Evolutionary conservation across 2,113 vertebrate species (phyloP), one percentile per base, ranked within the genome.

Genomic region (Micronisus gabar): DNA sequence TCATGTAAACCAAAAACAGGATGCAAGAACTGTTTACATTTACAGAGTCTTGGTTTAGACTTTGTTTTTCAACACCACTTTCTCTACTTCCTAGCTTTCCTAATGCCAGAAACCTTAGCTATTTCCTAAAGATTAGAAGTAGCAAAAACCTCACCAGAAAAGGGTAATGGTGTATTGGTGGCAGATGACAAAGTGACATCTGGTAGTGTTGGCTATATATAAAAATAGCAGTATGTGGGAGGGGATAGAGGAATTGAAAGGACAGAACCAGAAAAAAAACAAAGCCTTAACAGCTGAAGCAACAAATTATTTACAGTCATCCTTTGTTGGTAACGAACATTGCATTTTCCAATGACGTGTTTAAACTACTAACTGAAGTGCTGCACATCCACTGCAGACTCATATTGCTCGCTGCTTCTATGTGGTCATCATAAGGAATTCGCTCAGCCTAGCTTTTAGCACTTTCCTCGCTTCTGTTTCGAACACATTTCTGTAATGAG

Each of bases 211-310:
- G 58, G 53, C 58, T 95, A 10, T 66, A 13, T 92, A 62, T 84
- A 91, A 95, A 97, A 93, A 95, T 47, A 90, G 32, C 53, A 40
- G 10, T 47, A 30, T 47, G 58, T 94, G 53, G 66, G 91, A 52
- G 50, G 27, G 25, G n/a, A 41, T 43, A 82, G 66, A 70, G 48
- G 78, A 91, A 66, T n/a, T 79, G 70, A 94, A 94, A 93, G 74
- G 62, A 15, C 34, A 93, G 47, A 36, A 90, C 32, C n/a, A 93
- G 58, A 52, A 87, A 89, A 56, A 45, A 63, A 5, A 0, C 36
- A 83, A 81, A 85, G 86, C 70, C 71, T 47, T 80, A 66, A 55
- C 84, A 97, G 48, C 70, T 96, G 94, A 97, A 95, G 84, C 81
- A 96, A 66, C 66, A 88, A 89, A 85, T 91, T 68, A 85, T 93